Base-by-base conservation (phyloP, 2,797 vertebrate species). In the Melanotaenia trifasciata region DNA sequence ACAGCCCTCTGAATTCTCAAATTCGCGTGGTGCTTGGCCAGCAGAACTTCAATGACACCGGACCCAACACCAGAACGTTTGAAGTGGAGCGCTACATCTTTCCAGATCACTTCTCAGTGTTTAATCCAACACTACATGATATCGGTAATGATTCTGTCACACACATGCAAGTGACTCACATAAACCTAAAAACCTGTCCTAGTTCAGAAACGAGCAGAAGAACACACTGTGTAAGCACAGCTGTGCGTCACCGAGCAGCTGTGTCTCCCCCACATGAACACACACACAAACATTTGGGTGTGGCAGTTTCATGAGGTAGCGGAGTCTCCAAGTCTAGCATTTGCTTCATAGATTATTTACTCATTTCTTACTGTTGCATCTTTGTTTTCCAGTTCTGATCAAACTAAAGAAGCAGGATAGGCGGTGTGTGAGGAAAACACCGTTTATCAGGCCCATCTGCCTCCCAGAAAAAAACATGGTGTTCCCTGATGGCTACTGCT, bases 1-100 rank as follows among this genome's bases (percentile, higher is more conserved):
- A 28, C 85, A 99, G 98, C 77, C 97, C 97, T 3, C 71, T 85
- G 32, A 92, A 53, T 79, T 95, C 95, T 0, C 93, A 91, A 1
- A 59, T 99, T 26, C 95, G 77, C 0, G 96, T 99, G 75, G 96
- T 99, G 32, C 92, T 99, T 33, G 97, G 98, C 22, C 98, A 98
- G 84, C 97, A 99, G 62, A 70, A 74, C 26, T 98, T 96, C 88
- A 99, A 99, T 72, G 86, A 74, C 73, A 96, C 96, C 0, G 92
- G 93, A 1, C 92, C 92, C 1, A 94, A 96, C 87, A 96, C 95
- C 0, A 95, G 90, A 89, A 95, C 92, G 0, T 97, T 97, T n/a
- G 91, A 84, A 45, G 94, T 99, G 63, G 96, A 97, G 79, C 86
- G 95, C 32, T 98, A 97, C 68, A 54, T 96, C 83, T 94, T 96